A percentile compares a stretch with the other conserved stretches of the same genome.
phyloP scores from a whole-genome alignment of 2,797 vertebrate genomes.

The Parauchenoglanis punctatus region DNA sequence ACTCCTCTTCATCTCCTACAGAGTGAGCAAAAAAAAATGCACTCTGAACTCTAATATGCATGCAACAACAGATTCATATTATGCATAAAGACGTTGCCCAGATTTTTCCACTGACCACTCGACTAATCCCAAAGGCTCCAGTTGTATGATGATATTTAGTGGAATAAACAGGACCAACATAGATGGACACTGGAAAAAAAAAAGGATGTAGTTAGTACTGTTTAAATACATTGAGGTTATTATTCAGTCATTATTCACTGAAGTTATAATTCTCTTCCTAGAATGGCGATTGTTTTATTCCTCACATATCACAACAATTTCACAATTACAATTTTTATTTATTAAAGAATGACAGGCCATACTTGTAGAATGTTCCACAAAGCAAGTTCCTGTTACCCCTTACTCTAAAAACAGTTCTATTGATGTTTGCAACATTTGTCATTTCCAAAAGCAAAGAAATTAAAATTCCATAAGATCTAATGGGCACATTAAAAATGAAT shows the following conservation, averaged over 20 bases:
- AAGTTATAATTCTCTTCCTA: no score
- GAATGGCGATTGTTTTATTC: no score
- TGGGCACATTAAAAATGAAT: background rate
- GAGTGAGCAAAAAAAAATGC: constrained; percentile 8
- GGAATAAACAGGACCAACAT: background rate
- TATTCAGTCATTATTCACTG: no score
- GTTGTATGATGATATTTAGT: background rate
- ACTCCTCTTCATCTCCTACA: constrained; percentile 1
- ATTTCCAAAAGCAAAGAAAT: background rate
- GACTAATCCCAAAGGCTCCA: background rate
- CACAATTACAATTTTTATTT: background rate
- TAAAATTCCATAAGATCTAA: background rate
- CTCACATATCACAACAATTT: background rate
- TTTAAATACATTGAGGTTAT: no score
- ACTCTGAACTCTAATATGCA: constrained; percentile 19
- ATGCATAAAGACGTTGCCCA: constrained; percentile 34
- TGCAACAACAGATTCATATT: constrained; percentile 17
- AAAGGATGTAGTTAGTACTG: no score
- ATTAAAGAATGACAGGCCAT: background rate
- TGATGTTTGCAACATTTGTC: background rate
- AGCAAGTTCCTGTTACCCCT: background rate
- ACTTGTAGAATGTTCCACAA: background rate
- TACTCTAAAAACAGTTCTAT: background rate
- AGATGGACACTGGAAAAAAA: no score
- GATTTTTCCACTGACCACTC: constrained; percentile 26